Percentiles rank a stretch among this genome's conserved stretches.
These are phyloP conservation scores for Abramis brama DNA, from an alignment of 2,113 vertebrate species.

Conservation along the genomic window DNA sequence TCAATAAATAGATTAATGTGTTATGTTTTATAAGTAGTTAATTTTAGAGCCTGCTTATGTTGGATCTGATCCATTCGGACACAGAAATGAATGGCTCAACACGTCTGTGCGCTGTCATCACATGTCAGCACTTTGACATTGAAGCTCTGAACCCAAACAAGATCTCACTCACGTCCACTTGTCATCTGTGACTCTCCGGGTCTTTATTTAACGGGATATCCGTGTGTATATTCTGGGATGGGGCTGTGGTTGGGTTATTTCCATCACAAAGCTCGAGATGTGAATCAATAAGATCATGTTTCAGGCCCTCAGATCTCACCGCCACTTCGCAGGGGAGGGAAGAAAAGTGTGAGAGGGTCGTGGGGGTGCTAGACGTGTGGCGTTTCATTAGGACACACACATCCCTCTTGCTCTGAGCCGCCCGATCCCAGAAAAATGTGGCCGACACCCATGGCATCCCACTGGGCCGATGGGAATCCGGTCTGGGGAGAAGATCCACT, in stretches of 20 bases:
- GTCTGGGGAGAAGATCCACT: constrained; percentile 60
- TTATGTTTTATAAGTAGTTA: constrained; percentile 24
- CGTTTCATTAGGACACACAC: constrained; percentile 40
- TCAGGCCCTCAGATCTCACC: constrained; percentile 58
- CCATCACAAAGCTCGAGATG: constrained; percentile 58
- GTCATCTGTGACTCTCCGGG: constrained; percentile 40
- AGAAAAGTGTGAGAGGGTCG: neutral
- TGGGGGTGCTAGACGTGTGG: neutral
- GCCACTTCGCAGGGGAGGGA: constrained; percentile 53
- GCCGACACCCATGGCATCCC: constrained; percentile 57
- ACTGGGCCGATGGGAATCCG: constrained; percentile 60
- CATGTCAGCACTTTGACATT: constrained; percentile 36
- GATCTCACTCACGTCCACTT: constrained; percentile 41
- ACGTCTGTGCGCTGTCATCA: constrained; percentile 26
- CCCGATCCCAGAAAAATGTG: constrained; percentile 49
- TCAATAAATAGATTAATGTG: constrained; percentile 18
- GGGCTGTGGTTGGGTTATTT: constrained; percentile 51
- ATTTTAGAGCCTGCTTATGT: constrained; percentile 30
- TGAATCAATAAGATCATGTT: constrained; percentile 67
- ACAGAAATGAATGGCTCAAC: constrained; percentile 13
- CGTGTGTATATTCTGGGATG: constrained; percentile 29
- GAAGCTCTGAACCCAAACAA: constrained; percentile 47
- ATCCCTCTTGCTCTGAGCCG: constrained; percentile 39
- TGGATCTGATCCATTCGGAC: neutral
- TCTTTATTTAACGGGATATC: constrained; percentile 43